phyloP scores from a whole-genome alignment of 2,888 invertebrate genomes.

The Leucoptera coffeella region DNA sequence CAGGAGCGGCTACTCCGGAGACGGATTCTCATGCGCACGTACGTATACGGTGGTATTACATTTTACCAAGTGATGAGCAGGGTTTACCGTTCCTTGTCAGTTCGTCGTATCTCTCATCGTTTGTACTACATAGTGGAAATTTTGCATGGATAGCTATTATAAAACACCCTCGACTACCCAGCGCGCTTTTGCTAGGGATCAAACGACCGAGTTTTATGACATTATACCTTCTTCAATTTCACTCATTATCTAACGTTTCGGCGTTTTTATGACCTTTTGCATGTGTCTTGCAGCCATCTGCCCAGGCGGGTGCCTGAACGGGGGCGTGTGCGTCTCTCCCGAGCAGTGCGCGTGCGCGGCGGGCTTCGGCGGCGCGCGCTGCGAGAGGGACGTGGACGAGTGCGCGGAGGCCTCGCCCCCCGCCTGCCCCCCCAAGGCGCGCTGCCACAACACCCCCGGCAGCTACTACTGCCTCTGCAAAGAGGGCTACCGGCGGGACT shows the following conservation, averaged over 20 bases:
- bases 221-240: too few species aligned
- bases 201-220: too few species aligned
- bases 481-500: slow-evolving; percentile 61
- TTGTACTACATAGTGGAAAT: too few species aligned
- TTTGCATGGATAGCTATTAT: too few species aligned
- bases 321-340: slow-evolving; percentile 73
- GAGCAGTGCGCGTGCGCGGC: slow-evolving; percentile 72
- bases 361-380: slow-evolving; percentile 76
- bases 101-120: too few species aligned
- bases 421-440: slow-evolving; percentile 68
- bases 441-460: slow-evolving; percentile 83
- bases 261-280: too few species aligned
- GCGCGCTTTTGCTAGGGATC: too few species aligned
- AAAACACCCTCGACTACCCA: too few species aligned
- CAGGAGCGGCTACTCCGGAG: slow-evolving; percentile 63
- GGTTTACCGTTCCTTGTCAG: neutral
- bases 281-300: slow-evolving; percentile 78
- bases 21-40: slow-evolving; percentile 78
- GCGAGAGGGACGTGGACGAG: slow-evolving; percentile 84
- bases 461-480: slow-evolving; percentile 86
- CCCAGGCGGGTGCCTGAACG: slow-evolving; percentile 74
- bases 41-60: too few species aligned
- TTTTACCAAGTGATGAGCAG: neutral
- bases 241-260: too few species aligned
- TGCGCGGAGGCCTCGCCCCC: slow-evolving; percentile 67